Base-by-base conservation (phyloP, 2,797 vertebrate genomes). In the Ambastaia sidthimunki region DNA sequence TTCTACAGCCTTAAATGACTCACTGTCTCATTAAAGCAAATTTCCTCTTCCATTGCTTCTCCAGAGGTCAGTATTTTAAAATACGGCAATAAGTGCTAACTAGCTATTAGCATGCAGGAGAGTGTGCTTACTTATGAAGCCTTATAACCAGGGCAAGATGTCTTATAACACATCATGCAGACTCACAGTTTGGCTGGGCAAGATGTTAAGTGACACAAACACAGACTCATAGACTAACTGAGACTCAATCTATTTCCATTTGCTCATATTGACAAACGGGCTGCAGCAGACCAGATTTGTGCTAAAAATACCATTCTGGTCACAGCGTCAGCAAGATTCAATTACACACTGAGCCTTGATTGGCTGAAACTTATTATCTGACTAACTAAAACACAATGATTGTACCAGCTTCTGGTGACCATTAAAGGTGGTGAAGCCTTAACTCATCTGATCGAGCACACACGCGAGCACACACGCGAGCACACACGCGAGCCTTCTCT, bases 11-110 rank as follows among this genome's bases (percentile, higher is more conserved):
- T 12, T 15, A 23, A 57, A 57, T 4, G 11, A 19, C 21, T 59
- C 55, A 13, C 55, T 23, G 21, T 59, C 55, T 59, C 55, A 59
- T 59, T 25, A 59, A 59, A 59, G 23, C 55, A 59, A 25, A 57
- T 57, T 57, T 57, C 19, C 19, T n/a, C 19, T 57, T 57, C 19
- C 21, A 59, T 25, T 44, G 41, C 41, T 44, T 44, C 41, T 10
- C 55, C 23, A 59, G 55, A 25, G 21, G 55, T 59, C 55, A 15
- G n/a, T 59, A 59, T 59, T 59, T 25, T 59, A 59, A 9, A 59
- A 59, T 11, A 25, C 21, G 12, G 18, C 52, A 25, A 25, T 59
- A 25, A 25, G 55, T 13, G 21, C 21, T 59, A 59, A 59, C 12
- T 19, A 25, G 55, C 55, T 25, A 25, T 59, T 59, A 59, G 55